Base-by-base conservation (phyloP, 1,140 invertebrate genomes). In the Nasonia longicornis region DNA sequence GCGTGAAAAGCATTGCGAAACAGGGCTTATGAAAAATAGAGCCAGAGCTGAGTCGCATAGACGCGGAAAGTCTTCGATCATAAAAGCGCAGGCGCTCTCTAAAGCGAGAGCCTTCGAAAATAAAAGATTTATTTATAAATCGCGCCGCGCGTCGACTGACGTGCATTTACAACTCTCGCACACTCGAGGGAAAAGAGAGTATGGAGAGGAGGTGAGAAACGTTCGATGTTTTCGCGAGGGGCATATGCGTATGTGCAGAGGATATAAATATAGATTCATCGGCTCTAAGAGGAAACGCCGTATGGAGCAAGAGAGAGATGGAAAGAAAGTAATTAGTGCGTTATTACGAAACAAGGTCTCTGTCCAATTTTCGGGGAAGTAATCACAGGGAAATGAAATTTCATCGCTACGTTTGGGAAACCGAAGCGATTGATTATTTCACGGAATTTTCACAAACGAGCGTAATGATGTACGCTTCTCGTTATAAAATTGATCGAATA, bases 121-220 rank as follows among this genome's bases (percentile, higher is more conserved):
- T 74, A 74, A 74, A 35, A 74, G 72, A 73, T 74, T 74, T 74
- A 74, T 74, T 74, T 74, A 58, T 74, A 74, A 74, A 74, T 74
- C 26, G 10, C 29, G 6, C 42, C n/a, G 8, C 29, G 4, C 29
- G 4, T 16, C 71, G 71, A 73, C 42, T 73, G 22, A 48, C 42
- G 71, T 52, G 42, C 71, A 73, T 73, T 73, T 45, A 10, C 38
- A 73, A 73, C 16, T 71, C 35, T 35, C 69, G 16, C 35, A 31
- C 6, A 38, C 26, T 71, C 29, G 16, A 70, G 38, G 77, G 69
- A 83, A 66, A 79, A 67, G 64, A 63, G 58, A 3, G 7, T 63
- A 35, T 16, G 7, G 12, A 79, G 70, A 45, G 52, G 10, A n/a
- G 35, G 67, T 67, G 16, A 38, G 72, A 78, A 77, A 48, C 20